A percentile compares a stretch with the other conserved stretches of the same genome.
Conservation (phyloP, 2,797 vertebrate genomes). For the Bucorvus abyssinicus region DNA sequence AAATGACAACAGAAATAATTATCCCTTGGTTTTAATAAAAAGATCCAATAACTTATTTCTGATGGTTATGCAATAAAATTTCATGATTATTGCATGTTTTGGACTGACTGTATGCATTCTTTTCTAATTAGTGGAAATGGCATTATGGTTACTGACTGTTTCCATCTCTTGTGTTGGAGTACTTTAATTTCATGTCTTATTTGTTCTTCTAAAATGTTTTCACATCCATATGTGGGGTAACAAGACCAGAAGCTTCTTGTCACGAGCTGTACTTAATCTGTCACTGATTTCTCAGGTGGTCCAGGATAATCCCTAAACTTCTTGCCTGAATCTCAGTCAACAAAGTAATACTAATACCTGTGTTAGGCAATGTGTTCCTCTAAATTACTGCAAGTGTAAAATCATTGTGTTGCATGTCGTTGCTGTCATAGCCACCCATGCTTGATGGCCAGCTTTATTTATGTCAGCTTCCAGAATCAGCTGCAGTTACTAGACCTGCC, state of each 20-base stretch:
- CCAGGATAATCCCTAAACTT: background rate
- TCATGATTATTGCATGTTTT: slow-evolving; percentile 10
- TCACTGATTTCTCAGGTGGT: background rate
- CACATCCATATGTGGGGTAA: background rate
- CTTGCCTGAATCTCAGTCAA: background rate
- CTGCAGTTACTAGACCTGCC: background rate
- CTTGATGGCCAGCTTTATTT: background rate
- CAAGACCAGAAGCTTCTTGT: background rate
- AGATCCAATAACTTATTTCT: slow-evolving; percentile 26
- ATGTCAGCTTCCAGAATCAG: background rate
- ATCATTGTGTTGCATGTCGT: fast-evolving
- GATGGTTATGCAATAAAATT: slow-evolving; percentile 15
- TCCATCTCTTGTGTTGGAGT: background rate
- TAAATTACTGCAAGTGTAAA: background rate
- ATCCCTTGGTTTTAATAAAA: slow-evolving; percentile 21
- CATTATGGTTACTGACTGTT: background rate
- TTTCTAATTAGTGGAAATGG: slow-evolving; percentile 31
- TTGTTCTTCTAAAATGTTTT: background rate
- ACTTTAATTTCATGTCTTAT: background rate
- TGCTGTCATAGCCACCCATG: background rate
- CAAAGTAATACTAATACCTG: background rate
- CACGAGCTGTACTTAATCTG: background rate
- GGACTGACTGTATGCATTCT: slow-evolving; percentile 2
- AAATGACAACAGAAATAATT: slow-evolving; percentile 29
- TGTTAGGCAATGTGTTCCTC: background rate